Base-by-base conservation (phyloP, 1,140 invertebrate genomes). In the Pectinophora gossypiella region DNA sequence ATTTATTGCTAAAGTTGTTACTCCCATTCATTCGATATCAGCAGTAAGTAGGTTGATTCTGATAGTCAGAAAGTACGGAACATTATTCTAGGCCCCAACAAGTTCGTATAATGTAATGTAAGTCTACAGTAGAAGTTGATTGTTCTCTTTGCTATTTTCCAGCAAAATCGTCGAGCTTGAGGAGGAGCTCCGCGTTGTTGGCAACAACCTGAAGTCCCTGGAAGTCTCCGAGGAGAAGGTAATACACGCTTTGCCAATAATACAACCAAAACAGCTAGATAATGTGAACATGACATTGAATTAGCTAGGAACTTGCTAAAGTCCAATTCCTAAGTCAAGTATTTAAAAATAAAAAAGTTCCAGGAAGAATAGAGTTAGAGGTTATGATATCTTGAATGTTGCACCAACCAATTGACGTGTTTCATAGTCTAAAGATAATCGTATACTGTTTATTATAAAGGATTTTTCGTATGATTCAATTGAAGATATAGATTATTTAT, bases 171-270 rank as follows among this genome's bases (percentile, higher is more conserved):
- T 98, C 85, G 98, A 99, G 90, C 94, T 99, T 91, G 98, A 99
- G 88, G 98, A 99, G 87, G 98, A 99, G 90, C 93, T 99, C 74
- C 95, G 97, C 85, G 97, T 99, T 75, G 98, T 99, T 85, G 98
- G 98, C 87, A 99, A 99, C 94, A 99, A 99, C 93, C 91, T 99
- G 90, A 99, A 99, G 90, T 99, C 98, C 79, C 95, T 99, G 76
- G 98, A 99, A 92, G 98, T 99, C 76, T 98, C 97, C 72, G 98
- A 99, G 90, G 98, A 99, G 90, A 99, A 99, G 97, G 98, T 99
- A 94, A 19, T 23, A 38, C 36, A 19, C 35, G 20, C 40, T 52
- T 43, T 22, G n/a, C 18, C 27, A 16, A 48, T 54, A 40, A 2
- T 15, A 7, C 16, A 16, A 15, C 16, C 6, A 6, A 15, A 40